These are phyloP conservation scores for Notiomystis cincta DNA, from an alignment of 2,113 vertebrate species.

Conservation along the genomic window DNA sequence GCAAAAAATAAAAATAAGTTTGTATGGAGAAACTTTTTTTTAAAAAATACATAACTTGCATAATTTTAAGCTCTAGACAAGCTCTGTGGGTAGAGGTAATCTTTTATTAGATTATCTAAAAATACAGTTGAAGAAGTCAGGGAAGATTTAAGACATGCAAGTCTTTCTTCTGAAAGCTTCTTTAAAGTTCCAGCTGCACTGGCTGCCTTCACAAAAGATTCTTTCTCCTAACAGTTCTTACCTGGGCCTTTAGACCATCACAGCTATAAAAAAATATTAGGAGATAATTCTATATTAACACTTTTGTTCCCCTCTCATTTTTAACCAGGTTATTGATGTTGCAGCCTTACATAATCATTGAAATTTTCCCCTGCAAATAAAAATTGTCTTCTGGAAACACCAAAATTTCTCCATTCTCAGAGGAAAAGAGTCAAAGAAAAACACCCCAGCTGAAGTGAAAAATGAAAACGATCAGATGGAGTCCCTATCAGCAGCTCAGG, in stretches of 20 bases:
- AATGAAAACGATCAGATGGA: background rate
- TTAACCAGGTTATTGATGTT: background rate
- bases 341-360: background rate
- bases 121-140: slow-evolving; percentile 1
- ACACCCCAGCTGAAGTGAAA: background rate
- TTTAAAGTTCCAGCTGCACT: background rate
- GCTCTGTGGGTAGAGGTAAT: slow-evolving; percentile 36
- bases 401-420: background rate
- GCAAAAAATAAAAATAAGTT: background rate
- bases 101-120: slow-evolving; percentile 54
- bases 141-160: background rate
- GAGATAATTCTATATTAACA: background rate
- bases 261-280: background rate
- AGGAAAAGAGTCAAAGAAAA: background rate
- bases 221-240: background rate
- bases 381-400: background rate
- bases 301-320: background rate
- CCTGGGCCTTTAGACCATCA: background rate
- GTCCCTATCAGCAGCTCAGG: background rate
- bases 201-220: background rate
- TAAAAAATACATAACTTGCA: background rate
- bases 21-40: background rate
- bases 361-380: background rate
- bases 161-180: background rate
- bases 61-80: slow-evolving; percentile 34